phyloP scores from a whole-genome alignment of 2,888 invertebrate species.

The Hydropsyche betteni region DNA sequence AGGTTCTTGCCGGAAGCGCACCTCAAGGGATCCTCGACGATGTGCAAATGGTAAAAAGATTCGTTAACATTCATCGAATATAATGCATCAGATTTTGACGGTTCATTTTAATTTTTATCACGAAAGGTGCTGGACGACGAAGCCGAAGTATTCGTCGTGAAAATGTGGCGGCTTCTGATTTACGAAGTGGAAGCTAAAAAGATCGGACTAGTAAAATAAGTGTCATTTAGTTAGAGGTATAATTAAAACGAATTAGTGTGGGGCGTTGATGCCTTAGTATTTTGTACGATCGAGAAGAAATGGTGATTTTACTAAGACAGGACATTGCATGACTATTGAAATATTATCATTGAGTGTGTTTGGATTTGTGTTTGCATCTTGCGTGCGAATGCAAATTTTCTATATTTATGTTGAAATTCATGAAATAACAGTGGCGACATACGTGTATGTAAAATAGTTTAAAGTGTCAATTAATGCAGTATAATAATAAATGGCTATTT shows the following conservation, averaged over 20 bases:
- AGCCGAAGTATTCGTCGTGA: slow-evolving; percentile 99
- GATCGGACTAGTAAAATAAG: slow-evolving; percentile 79
- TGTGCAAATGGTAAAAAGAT: slow-evolving; percentile 89
- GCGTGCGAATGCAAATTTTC: background rate
- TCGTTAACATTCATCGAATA: slow-evolving; percentile 21
- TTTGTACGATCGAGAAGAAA: no score
- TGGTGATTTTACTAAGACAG: no score
- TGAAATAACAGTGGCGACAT: no score
- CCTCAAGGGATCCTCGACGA: slow-evolving; percentile 97
- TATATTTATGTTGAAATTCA: background rate
- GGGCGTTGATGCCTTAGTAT: no score
- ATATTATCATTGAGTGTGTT: no score
- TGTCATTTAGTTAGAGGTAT: background rate
- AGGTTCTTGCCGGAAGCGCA: slow-evolving; percentile 91
- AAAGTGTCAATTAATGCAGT: no score
- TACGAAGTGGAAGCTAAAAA: slow-evolving; percentile 99
- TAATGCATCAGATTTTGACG: slow-evolving; percentile 10
- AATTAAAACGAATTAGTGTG: no score
- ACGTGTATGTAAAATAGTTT: no score
- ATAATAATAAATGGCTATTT: no score
- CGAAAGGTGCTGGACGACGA: slow-evolving; percentile 97
- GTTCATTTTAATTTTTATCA: slow-evolving; percentile 33
- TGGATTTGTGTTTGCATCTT: no score
- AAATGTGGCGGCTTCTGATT: slow-evolving; percentile 99
- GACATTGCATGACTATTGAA: no score